A percentile compares a stretch with the other conserved stretches of the same genome.
Evolutionary conservation across 2,888 invertebrate genomes (phyloP).

Genomic region (Physocephala rufipes): DNA sequence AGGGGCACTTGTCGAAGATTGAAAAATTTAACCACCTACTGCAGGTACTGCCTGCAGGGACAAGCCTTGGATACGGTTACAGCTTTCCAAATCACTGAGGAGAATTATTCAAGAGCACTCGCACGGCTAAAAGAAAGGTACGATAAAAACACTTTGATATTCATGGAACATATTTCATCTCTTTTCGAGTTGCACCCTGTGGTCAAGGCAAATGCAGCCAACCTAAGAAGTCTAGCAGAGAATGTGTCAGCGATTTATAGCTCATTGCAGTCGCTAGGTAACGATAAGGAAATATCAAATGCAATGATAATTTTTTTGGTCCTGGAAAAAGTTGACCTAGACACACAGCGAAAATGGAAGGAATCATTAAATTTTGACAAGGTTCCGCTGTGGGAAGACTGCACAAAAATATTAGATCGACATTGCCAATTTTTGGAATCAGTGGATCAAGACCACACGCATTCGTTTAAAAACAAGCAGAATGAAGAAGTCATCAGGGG

Average conservation of each 20-base stretch:
- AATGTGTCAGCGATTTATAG: constrained; percentile 38
- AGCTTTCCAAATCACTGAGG: constrained; percentile 37
- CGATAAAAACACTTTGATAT: constrained; percentile 39
- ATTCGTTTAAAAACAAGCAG: not conserved
- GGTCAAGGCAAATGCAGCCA: constrained; percentile 15
- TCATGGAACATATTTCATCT: constrained; percentile 33
- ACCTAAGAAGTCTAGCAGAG: constrained; percentile 34
- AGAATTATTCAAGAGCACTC: constrained; percentile 39
- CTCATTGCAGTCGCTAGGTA: constrained; percentile 35
- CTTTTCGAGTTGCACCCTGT: constrained; percentile 30
- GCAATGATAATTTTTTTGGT: constrained; percentile 34
- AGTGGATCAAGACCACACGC: not conserved
- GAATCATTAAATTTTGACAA: constrained; percentile 31
- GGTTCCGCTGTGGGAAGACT: constrained; percentile 32
- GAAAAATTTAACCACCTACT: constrained; percentile 39
- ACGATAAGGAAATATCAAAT: constrained; percentile 30
- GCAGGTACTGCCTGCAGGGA: constrained; percentile 32
- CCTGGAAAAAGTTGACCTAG: constrained; percentile 28
- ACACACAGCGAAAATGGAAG: constrained; percentile 32
- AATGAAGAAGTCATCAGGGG: not conserved
- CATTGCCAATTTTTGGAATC: constrained; percentile 14
- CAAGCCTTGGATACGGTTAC: constrained; percentile 38
- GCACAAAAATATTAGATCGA: constrained; percentile 33
- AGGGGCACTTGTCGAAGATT: constrained; percentile 19
- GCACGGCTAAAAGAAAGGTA: constrained; percentile 31